Evolutionary conservation across 2,888 invertebrate species (phyloP).

Genomic region (Trachelus troglodyta): DNA sequence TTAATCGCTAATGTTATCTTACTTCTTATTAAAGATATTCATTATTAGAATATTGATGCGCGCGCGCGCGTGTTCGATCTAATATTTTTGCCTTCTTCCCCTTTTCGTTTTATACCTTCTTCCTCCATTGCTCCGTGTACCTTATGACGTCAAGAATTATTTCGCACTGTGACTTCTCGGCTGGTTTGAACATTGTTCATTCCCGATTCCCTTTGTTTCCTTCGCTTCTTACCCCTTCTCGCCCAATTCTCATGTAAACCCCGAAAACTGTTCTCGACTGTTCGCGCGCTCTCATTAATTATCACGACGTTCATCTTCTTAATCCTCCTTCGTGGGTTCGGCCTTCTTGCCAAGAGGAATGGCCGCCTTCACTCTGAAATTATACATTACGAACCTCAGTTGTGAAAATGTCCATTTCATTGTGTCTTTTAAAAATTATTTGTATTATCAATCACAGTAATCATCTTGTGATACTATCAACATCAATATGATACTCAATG

Average conservation of each 20-base stretch:
- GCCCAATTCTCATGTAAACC: not conserved
- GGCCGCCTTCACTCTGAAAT: constrained; percentile 84
- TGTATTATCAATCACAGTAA: not conserved
- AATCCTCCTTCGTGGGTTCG: constrained; percentile 88
- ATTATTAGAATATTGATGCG: constrained; percentile 23
- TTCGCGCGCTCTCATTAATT: not conserved
- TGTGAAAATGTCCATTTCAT: not conserved
- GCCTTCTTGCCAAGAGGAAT: constrained; percentile 89
- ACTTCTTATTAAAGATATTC: constrained; percentile 19
- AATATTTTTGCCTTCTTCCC: not conserved
- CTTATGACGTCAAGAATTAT: not conserved
- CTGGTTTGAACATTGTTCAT: not conserved
- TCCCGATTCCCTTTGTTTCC: not conserved
- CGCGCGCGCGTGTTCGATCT: constrained; percentile 18
- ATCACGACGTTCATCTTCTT: constrained; percentile 56
- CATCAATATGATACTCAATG: not conserved
- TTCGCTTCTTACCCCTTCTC: constrained; percentile 4
- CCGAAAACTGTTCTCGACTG: not conserved
- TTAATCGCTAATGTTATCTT: constrained; percentile 42
- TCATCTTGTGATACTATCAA: not conserved
- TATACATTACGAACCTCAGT: constrained; percentile 1
- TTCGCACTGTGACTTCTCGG: not conserved
- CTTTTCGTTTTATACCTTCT: not conserved
- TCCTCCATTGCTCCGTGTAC: not conserved
- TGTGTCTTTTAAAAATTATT: not conserved